Percentiles rank a stretch among this genome's conserved stretches.
Evolutionary conservation across 1,140 invertebrate species (phyloP).

Genomic region (Meloidogyne exigua): DNA sequence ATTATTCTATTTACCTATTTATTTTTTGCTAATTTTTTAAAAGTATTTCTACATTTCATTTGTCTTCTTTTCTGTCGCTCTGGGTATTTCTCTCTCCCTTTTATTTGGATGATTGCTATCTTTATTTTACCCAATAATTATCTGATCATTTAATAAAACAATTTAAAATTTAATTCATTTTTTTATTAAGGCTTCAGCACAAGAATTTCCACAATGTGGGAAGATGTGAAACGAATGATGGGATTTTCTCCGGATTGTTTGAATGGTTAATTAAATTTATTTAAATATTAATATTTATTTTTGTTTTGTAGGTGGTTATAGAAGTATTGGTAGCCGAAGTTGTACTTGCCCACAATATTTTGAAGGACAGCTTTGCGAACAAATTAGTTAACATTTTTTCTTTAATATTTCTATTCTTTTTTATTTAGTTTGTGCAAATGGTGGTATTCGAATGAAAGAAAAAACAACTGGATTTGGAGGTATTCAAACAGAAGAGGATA

Average conservation of each 20-base stretch:
- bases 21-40: too few species aligned
- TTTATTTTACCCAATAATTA: too few species aligned
- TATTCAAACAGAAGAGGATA: constrained; percentile 22
- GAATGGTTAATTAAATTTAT: constrained; percentile 28
- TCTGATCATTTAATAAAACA: too few species aligned
- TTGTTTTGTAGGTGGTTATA: constrained; percentile 23
- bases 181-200: constrained; percentile 4
- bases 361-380: constrained; percentile 42
- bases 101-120: too few species aligned
- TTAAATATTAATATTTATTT: neutral
- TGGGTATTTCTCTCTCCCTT: too few species aligned
- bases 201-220: constrained; percentile 40
- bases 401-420: neutral
- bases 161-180: neutral
- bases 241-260: constrained; percentile 48
- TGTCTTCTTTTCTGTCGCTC: too few species aligned
- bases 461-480: constrained; percentile 18
- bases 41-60: too few species aligned
- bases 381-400: constrained; percentile 27
- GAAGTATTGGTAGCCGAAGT: constrained; percentile 32
- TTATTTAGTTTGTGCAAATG: constrained; percentile 39
- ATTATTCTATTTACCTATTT: too few species aligned
- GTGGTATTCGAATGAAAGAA: constrained; percentile 34
- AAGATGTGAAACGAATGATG: constrained; percentile 50
- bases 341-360: constrained; percentile 49